phyloP scores from a whole-genome alignment of 2,113 vertebrate species.

The Madoqua kirkii region DNA sequence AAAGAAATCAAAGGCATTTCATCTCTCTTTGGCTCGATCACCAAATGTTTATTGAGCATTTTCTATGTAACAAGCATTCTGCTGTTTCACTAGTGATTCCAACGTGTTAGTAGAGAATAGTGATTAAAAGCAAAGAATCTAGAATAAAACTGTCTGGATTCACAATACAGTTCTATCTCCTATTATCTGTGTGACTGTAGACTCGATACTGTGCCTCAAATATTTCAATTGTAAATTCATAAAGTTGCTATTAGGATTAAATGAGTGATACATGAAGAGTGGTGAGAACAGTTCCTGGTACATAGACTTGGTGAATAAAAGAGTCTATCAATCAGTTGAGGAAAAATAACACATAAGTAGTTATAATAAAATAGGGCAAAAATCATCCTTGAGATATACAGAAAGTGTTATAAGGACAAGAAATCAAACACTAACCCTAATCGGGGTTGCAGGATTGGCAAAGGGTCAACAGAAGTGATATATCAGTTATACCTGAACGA shows the following conservation, averaged over 20 bases:
- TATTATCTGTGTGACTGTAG: not conserved
- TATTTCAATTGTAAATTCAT: not conserved
- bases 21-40: not conserved
- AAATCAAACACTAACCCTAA: not conserved
- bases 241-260: not conserved
- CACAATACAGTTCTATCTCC: not conserved
- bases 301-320: not conserved
- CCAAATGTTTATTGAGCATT: not conserved
- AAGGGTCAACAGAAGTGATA: not conserved
- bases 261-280: not conserved
- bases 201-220: not conserved
- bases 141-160: not conserved
- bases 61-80: not conserved
- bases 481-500: not conserved
- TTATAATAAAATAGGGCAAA: not conserved
- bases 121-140: not conserved
- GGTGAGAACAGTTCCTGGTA: not conserved
- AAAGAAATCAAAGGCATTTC: not conserved
- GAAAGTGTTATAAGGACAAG: not conserved
- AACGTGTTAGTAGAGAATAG: not conserved
- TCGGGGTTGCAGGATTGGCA: not conserved
- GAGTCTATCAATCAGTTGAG: not conserved
- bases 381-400: not conserved
- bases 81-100: not conserved
- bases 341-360: not conserved